A percentile compares a stretch with the other conserved stretches of the same genome.
Evolutionary conservation across 1,140 invertebrate genomes (phyloP).

Genomic region (Brachionus angularis): DNA sequence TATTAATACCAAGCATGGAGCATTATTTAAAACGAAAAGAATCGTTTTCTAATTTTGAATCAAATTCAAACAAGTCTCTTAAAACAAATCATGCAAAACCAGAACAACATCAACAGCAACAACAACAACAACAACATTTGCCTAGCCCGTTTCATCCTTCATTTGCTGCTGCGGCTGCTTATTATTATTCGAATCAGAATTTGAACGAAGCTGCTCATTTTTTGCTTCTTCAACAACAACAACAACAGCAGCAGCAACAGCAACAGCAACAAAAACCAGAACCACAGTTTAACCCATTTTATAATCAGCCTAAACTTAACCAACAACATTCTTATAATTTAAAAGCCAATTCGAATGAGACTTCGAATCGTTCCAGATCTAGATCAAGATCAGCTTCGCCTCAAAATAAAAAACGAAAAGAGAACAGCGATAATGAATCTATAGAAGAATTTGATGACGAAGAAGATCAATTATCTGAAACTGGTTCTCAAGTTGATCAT

Average conservation of each 20-base stretch:
- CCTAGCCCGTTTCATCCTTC: neutral
- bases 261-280: conserved; percentile 16
- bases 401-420: neutral
- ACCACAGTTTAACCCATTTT: no score
- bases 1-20: conserved; percentile 15
- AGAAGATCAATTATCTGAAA: neutral
- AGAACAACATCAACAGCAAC: neutral
- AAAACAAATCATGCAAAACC: no score
- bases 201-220: conserved; percentile 29
- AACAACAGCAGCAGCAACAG: neutral
- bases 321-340: no score
- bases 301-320: no score
- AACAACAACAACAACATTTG: neutral
- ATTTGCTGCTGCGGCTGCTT: conserved; percentile 26
- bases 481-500: conserved; percentile 4
- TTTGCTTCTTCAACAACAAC: conserved; percentile 28
- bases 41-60: no score
- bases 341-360: neutral
- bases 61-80: no score
- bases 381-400: conserved; percentile 13
- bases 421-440: conserved; percentile 12
- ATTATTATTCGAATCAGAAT: conserved; percentile 20
- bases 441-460: conserved; percentile 28
- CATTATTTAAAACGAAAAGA: neutral
- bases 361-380: neutral